These are phyloP conservation scores for Thereuonema tuberculata DNA, from an alignment of 1,140 invertebrate species.

Conservation along the genomic window DNA sequence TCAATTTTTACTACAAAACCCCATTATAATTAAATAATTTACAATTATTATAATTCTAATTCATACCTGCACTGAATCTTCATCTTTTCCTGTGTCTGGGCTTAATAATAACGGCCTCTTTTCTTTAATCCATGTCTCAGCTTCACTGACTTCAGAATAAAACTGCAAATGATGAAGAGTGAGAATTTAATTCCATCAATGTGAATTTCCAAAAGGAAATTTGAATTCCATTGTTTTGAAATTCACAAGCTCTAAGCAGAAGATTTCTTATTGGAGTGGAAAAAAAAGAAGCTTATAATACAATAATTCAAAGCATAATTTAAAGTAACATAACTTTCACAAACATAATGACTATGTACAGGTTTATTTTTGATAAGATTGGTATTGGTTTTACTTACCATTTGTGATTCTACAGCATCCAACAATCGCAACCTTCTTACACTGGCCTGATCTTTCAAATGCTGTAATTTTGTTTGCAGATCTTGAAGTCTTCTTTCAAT, in stretches of 20 bases:
- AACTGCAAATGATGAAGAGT: constrained; percentile 47
- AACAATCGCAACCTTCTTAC: constrained; percentile 52
- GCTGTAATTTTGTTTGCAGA: constrained; percentile 46
- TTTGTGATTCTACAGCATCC: constrained; percentile 72
- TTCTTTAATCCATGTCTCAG: constrained; percentile 72
- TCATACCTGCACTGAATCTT: constrained; percentile 64
- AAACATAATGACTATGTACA: too few species aligned
- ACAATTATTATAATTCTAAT: too few species aligned
- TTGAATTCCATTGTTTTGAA: too few species aligned
- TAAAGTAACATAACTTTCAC: too few species aligned
- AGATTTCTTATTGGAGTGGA: too few species aligned
- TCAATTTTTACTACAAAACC: too few species aligned
- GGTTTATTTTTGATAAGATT: too few species aligned
- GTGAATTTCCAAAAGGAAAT: too few species aligned
- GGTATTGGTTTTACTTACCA: constrained; percentile 42
- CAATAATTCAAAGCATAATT: too few species aligned
- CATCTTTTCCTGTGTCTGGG: constrained; percentile 68
- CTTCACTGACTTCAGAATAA: constrained; percentile 71
- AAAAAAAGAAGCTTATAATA: too few species aligned
- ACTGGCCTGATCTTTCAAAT: constrained; percentile 53
- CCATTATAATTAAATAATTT: too few species aligned
- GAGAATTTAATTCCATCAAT: constrained; percentile 24
- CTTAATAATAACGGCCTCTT: constrained; percentile 58
- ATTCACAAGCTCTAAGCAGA: too few species aligned
- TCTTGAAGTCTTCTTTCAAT: constrained; percentile 28